A percentile compares a stretch with the other conserved stretches of the same genome.
Evolutionary conservation across 30 jellyfish, hydroid and myxozoan species (phyloP).

Genomic region (Nemopilema nomurai): DNA sequence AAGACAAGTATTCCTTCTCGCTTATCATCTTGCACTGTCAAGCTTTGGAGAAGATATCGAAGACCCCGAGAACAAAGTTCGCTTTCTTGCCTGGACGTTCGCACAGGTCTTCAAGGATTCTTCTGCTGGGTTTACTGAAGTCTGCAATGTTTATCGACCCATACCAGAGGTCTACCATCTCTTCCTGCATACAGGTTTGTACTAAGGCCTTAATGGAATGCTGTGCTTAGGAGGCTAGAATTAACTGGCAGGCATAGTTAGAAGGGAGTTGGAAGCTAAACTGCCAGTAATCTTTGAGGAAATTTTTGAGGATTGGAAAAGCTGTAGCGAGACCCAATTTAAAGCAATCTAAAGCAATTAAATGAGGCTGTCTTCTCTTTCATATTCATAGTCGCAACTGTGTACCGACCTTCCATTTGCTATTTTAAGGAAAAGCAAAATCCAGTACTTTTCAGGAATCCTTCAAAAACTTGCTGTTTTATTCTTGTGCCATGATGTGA

Average conservation of each 20-base stretch:
- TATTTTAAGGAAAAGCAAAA: too few relatives aligned
- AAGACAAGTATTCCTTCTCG: conserved; percentile 40
- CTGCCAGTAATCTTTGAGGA: too few relatives aligned
- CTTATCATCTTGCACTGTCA: conserved; percentile 63
- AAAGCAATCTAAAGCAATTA: too few relatives aligned
- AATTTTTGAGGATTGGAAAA: too few relatives aligned
- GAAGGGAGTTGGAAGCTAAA: too few relatives aligned
- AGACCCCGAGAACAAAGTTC: conserved; percentile 46
- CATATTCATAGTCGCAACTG: too few relatives aligned
- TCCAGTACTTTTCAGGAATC: too few relatives aligned
- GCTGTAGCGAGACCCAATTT: too few relatives aligned
- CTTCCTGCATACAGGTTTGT: conserved; percentile 68
- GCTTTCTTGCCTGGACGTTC: conserved; percentile 64
- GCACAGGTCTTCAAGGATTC: conserved; percentile 54
- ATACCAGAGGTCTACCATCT: conserved; percentile 51
- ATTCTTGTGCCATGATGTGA: too few relatives aligned
- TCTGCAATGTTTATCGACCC: conserved; percentile 42
- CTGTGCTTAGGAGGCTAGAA: background rate
- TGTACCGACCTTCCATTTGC: too few relatives aligned
- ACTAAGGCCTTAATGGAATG: background rate
- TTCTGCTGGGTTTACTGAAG: conserved; percentile 46
- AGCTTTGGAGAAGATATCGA: conserved; percentile 67
- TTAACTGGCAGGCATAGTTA: background rate
- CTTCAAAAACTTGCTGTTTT: too few relatives aligned
- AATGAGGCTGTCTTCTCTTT: too few relatives aligned